A percentile compares a stretch with the other conserved stretches of the same genome.
Conservation (phyloP, 2,797 vertebrate genomes). For the Dryobates pubescens region DNA sequence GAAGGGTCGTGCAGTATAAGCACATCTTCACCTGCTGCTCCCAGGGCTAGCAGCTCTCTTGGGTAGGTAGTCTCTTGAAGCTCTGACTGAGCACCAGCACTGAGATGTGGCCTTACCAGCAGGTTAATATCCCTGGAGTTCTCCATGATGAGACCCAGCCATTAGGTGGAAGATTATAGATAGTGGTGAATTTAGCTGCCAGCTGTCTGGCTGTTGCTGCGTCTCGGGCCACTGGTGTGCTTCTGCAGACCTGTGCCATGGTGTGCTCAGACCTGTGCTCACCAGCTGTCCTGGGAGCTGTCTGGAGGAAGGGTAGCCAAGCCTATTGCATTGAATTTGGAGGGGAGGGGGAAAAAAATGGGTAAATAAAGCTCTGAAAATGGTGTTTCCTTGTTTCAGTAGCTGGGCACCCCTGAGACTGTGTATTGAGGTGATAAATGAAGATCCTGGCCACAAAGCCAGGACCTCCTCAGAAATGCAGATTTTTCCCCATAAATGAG, state of each 20-base stretch:
- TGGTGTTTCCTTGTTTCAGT: not conserved
- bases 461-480: not conserved
- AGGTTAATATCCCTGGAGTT: not conserved
- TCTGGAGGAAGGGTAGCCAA: not conserved
- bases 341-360: not conserved
- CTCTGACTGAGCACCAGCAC: not conserved
- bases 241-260: not conserved
- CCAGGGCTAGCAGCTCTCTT: not conserved
- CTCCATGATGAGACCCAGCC: not conserved
- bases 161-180: not conserved
- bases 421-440: not conserved
- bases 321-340: not conserved
- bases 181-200: not conserved
- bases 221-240: not conserved
- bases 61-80: not conserved
- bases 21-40: fast-evolving
- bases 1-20: not conserved
- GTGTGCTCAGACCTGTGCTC: not conserved
- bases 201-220: not conserved
- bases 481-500: not conserved
- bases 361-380: not conserved
- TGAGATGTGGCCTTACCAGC: not conserved
- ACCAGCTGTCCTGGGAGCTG: not conserved
- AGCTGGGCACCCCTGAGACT: not conserved
- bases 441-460: not conserved